Base-by-base conservation (phyloP, 2,797 vertebrate species). In the Fistularia tabacaria region DNA sequence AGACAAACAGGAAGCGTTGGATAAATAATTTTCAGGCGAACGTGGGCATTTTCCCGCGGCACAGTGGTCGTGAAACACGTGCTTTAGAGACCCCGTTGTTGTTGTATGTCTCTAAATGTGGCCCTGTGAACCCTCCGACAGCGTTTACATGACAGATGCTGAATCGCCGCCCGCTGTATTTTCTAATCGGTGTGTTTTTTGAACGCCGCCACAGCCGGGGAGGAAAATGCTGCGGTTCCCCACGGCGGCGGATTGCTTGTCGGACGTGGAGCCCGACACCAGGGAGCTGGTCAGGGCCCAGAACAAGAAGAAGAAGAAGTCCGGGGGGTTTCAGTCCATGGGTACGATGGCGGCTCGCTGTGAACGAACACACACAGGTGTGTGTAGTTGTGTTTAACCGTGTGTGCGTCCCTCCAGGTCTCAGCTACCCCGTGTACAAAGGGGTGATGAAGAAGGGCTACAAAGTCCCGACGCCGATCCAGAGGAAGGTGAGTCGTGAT, bases 231-330 rank as follows among this genome's bases (percentile, higher is more conserved):
- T 85, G 0, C 62, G 88, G 40, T 97, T 98, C 68, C 94, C 93
- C 0, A 38, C 87, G 0, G 10, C 85, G 0, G 74, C 89, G 0
- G 92, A 97, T 45, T 91, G 76, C 36, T 54, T 86, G 0, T 95
- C 95, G 0, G 95, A 97, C 0, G 85, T 90, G 11, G 96, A 99
- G 81, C 92, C 80, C 0, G 94, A 99, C 88, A 98, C 90, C 0
- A 89, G 91, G 63, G 85, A 92, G 74, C 82, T 99, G 86, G 93
- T 99, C 57, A 87, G 93, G 49, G 94, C 93, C 1, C 97, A 98
- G 79, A 99, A 98, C 87, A 96, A 96, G 89, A 99, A 99, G 83
- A 98, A 99, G 76, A 99, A 98, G 82, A 99, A 99, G 60, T 99
- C 97, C 0, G 97, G 97, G 6, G 97, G 97, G 38, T 99, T 99